Evolutionary conservation across 1,140 invertebrate genomes (phyloP), one percentile per base, ranked within the genome.

Genomic region (Teleopsis dalmanni): DNA sequence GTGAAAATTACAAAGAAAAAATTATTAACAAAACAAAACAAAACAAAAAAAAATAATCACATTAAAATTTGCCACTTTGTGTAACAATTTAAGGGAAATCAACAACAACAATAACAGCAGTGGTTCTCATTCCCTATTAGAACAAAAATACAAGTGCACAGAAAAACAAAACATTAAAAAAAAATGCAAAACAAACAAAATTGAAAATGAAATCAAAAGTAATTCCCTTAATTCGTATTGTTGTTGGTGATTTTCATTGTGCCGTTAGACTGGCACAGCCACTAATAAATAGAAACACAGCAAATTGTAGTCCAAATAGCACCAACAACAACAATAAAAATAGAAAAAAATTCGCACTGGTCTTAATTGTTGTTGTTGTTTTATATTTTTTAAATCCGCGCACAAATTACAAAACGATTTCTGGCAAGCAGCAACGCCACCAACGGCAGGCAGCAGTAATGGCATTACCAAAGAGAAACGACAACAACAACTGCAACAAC

Each of bases 211-310:
- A 46, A 46, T 36, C 44, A 46, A 36, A 46, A 48, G 46, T 48
- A 48, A 48, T 48, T 48, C 25, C 23, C 36, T 48, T 48, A 48
- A 48, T 48, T 48, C 34, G 46, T 38, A 48, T 48, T 48, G 46
- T 48, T 48, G 36, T 38, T 3, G 26, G 41, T 43, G 31, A 43
- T 43, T 43, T 43, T 19, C 25, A 38, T 41, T 48, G 10, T 31
- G 25, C n/a, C 29, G 33, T 14, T 21, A 9, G 29, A 9, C 29
- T 31, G n/a, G n/a, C 29, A 9, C 29, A 31, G 29, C 29, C 29
- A 9, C 29, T n/a, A 9, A 9, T 9, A 31, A n/a, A 9, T n/a
- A n/a, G n/a, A n/a, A n/a, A 31, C 29, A 9, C n/a, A n/a, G n/a
- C n/a, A n/a, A n/a, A n/a, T n/a, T n/a, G n/a, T n/a, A n/a, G n/a